Base-by-base conservation (phyloP, 2,113 vertebrate species). In the Coreoperca whiteheadi region DNA sequence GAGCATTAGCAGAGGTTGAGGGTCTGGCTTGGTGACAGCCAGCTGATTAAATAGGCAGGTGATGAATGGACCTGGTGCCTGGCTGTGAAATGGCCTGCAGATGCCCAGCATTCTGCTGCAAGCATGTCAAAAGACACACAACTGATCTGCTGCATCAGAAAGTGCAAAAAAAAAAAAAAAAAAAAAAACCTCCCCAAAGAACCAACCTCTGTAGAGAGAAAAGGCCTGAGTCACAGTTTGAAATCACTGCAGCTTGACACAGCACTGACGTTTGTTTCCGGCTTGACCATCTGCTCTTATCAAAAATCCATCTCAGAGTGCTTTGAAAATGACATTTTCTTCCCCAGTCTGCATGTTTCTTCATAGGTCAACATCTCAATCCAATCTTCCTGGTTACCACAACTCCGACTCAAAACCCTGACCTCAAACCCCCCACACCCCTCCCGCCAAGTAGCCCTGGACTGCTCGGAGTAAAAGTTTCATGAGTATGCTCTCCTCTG, bases 41-140 rank as follows among this genome's bases (percentile, higher is more conserved):
- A 81, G 83, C 90, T 91, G 92, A 92, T 91, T 91, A 94, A 92
- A 91, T 84, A 87, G 77, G 30, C 6, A 7, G 54, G 64, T 90
- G 90, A 91, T 90, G 77, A 86, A 89, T 89, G 75, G 65, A 78
- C 50, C 11, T 70, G 68, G 63, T 83, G 64, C 37, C 85, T 53
- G 73, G 69, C 82, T 91, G 88, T 77, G 79, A 82, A 89, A 77
- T 73, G 68, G 54, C 78, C 83, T 78, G 74, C 83, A 77, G 86
- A 91, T 73, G 53, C 67, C 46, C 53, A 1, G 73, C 79, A 66
- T 86, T 88, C 64, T 86, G 82, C 51, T 67, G 43, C 54, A 72
- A 61, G 65, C 37, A 37, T 51, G 84, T 89, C 70, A 75, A 76
- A 90, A 79, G 37, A 23, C 77, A 79, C 61, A 79, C 61, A 67